Evolutionary conservation across 1,140 invertebrate genomes (phyloP), one percentile per base, ranked within the genome.

Genomic region (Ruditapes philippinarum): DNA sequence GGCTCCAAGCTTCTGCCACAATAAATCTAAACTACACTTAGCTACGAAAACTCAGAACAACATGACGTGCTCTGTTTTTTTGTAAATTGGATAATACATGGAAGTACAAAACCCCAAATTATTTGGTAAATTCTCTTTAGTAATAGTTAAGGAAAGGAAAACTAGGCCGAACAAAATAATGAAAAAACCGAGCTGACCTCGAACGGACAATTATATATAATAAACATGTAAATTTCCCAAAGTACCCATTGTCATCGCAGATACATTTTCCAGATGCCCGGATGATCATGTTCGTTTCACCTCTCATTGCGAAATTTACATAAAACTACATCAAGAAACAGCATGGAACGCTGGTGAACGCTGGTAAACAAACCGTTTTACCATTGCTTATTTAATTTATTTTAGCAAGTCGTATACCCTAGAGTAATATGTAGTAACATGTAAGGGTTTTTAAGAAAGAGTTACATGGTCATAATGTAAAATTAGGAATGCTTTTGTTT

Each of bases 221-320:
- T 70, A 25, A 70, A 17, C 65, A 70, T 70, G 65, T 40, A 70
- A 70, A 70, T 70, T 70, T 70, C 65, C 65, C 65, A 17, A 40
- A 70, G 36, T 70, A 19, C 33, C 36, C 38, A 31, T 38, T 40
- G 65, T 70, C 65, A 38, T 31, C 2, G 65, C 14, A 36, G 28
- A 70, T 17, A 70, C 65, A 70, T 70, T 70, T 4, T 19, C 65
- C 65, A 70, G 65, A 70, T 70, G 65, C 38, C 33, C 3, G 31
- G n/a, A 62, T 83, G 62, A 62, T 38, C 42, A 38, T 70, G 57
- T 42, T 17, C 81, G 54, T 83, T 65, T 70, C 65, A 70, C 33
- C 65, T 38, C n/a, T 9, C 65, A 19, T 70, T 70, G 65, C 22
- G 11, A 70, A 70, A 70, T 70, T 70, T 70, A 28, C 65, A 70